Conservation (phyloP, 2,888 invertebrate species). For the Dolichomitus sp. region DNA sequence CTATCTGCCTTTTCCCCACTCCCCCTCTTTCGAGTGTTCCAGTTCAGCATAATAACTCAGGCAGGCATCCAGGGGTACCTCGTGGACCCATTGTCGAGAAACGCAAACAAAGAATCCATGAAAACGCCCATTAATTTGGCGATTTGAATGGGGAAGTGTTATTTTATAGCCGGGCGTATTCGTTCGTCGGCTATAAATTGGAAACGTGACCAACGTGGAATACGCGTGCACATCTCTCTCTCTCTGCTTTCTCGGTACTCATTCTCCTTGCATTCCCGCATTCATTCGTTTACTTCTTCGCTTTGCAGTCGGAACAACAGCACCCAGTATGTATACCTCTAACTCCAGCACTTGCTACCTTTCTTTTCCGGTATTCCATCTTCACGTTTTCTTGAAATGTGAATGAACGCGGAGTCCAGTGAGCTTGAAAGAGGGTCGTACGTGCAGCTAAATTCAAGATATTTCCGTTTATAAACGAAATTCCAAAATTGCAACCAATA, state of each 20-base stretch:
- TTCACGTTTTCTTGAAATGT: constrained; percentile 17
- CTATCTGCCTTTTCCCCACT: constrained; percentile 35
- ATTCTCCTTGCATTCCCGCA: constrained; percentile 40
- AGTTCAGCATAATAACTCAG: constrained; percentile 80
- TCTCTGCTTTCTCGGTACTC: constrained; percentile 43
- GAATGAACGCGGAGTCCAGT: constrained; percentile 8
- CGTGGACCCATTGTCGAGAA: constrained; percentile 74
- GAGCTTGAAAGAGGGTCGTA: not conserved
- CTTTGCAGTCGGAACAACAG: constrained; percentile 22
- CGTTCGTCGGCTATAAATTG: constrained; percentile 80
- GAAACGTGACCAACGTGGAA: constrained; percentile 70
- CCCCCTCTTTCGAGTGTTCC: constrained; percentile 64
- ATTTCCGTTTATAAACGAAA: constrained; percentile 7
- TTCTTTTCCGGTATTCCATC: constrained; percentile 32
- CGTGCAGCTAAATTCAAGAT: not conserved
- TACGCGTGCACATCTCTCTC: constrained; percentile 58
- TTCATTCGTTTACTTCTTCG: constrained; percentile 47
- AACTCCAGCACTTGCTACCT: constrained; percentile 15
- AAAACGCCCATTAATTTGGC: constrained; percentile 83
- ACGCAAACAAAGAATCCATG: constrained; percentile 82
- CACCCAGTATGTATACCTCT: not conserved
- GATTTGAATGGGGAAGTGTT: constrained; percentile 83
- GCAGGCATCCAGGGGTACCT: constrained; percentile 51
- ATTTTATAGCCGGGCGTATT: constrained; percentile 81
- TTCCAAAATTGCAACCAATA: constrained; percentile 1